Base-by-base conservation (phyloP, 2,888 invertebrate genomes). In the Pharmacophagus antenor region DNA sequence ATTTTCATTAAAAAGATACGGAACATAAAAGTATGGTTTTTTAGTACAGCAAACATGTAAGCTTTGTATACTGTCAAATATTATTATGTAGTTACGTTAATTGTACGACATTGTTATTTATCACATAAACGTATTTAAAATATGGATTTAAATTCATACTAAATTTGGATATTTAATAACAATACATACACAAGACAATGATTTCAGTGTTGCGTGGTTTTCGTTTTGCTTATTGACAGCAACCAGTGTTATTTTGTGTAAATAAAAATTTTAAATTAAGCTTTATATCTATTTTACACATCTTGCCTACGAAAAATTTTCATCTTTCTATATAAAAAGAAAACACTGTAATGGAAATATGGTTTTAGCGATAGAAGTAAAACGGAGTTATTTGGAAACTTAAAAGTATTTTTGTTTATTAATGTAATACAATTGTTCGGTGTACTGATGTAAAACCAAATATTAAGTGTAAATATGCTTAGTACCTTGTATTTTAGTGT, bases 401-500 rank as follows among this genome's bases (percentile, higher is more conserved):
- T 37, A 4, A n/a, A 5, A 42, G 17, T 53, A 17, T 23, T 22
- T 22, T 46, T n/a, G 10, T 21, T 47, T 27, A 31, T 12, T n/a
- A 47, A 21, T 41, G 10, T 5, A 8, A 56, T 55, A 25, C 27
- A 31, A 44, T n/a, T 56, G 31, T 58, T 47, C 56, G 23, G 59
- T 64, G 70, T 67, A 66, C 65, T 68, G 67, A 71, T 65, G 53
- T 64, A 61, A 79, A 73, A 77, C 80, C 79, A 79, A 80, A 80
- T 72, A 79, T 66, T 77, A 74, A 70, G 67, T 79, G 76, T 78
- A 79, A 68, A 71, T 79, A 74, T 4, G 67, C 63, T 67, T 70
- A 25, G 20, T 41, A 51, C n/a, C 10, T 50, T 31, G 65, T 67
- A 54, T 61, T 58, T 44, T 71, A 70, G 63, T 37, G 63, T 68